Evolutionary conservation across 2,113 vertebrate genomes (phyloP), one percentile per base, ranked within the genome.

Genomic region (Emydura subglobosa): DNA sequence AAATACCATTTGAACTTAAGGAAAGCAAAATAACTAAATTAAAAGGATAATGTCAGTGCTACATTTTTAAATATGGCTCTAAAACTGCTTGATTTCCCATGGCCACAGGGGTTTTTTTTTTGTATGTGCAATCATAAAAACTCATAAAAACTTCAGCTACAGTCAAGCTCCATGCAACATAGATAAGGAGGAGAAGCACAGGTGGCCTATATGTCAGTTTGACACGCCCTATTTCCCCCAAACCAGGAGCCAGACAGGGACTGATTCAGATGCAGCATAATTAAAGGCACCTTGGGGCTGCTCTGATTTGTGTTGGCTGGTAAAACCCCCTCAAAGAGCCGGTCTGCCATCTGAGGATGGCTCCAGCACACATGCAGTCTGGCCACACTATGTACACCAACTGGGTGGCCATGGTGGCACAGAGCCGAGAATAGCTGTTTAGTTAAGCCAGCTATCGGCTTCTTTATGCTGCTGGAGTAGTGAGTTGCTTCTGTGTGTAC

Each of bases 1-100:
- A 94, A 55, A 83, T 65, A 7, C n/a, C 8, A 81, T 79, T 29
- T 92, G 78, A 82, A 49, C 68, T 49, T 85, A 50, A 93, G 85
- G 49, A 93, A 83, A 47, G 25, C 42, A 47, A 78, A 95, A 74
- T 25, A 85, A 83, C 49, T 21, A n/a, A 81, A 87, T 85, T 39
- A 2, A 87, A 22, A 6, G 91, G 65, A 21, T 68, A 68, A n/a
- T n/a, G 54, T 55, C 27, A 17, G 65, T 39, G 65, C n/a, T 39
- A 22, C 10, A 21, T 39, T 72, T 68, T 72, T 22, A 85, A n/a
- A 53, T 44, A 22, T 34, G 61, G 76, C 76, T 84, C 55, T 57
- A 0, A 14, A 91, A 93, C 44, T 61, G 39, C 82, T 84, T 6
- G 2, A 6, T 25, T 83, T 91, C 84, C 83, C 44, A 79, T 72